phyloP scores from a whole-genome alignment of 2,797 vertebrate species.

The Sebastes oblongus region DNA sequence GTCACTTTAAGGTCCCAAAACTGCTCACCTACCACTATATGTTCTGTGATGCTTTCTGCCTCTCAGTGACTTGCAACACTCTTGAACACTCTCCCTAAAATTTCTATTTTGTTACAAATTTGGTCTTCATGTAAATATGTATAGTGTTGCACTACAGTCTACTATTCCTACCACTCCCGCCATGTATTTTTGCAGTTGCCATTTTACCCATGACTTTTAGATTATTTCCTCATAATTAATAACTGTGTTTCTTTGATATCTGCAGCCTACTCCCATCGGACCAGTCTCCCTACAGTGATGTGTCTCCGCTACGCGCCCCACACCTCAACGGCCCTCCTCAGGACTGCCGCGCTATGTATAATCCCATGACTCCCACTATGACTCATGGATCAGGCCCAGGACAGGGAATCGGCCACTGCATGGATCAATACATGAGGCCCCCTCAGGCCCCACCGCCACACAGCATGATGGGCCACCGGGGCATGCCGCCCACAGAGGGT shows the following conservation, averaged over 20 bases:
- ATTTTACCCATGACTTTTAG: neutral
- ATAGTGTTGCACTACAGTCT: neutral
- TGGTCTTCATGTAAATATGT: neutral
- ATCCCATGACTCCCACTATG: conserved; percentile 83
- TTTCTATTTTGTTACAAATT: neutral
- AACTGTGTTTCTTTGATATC: neutral
- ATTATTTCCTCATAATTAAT: neutral
- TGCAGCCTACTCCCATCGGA: conserved; percentile 75
- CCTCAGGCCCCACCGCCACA: conserved; percentile 82
- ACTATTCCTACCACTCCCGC: neutral
- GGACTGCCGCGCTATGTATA: conserved; percentile 87
- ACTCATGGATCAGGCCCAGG: conserved; percentile 74
- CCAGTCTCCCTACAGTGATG: conserved; percentile 80
- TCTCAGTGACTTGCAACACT: neutral
- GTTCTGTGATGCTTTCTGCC: neutral
- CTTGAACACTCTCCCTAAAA: neutral
- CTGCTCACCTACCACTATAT: neutral
- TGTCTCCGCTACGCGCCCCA: conserved; percentile 68
- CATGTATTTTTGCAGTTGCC: fast-evolving
- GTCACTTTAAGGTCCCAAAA: neutral
- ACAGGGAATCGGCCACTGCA: conserved; percentile 79
- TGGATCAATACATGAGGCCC: conserved; percentile 91
- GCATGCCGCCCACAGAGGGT: conserved; percentile 82
- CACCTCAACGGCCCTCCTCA: conserved; percentile 71
- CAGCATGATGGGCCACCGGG: conserved; percentile 82